Conservation (phyloP, 2,797 vertebrate species). For the Siniperca scherzeri region DNA sequence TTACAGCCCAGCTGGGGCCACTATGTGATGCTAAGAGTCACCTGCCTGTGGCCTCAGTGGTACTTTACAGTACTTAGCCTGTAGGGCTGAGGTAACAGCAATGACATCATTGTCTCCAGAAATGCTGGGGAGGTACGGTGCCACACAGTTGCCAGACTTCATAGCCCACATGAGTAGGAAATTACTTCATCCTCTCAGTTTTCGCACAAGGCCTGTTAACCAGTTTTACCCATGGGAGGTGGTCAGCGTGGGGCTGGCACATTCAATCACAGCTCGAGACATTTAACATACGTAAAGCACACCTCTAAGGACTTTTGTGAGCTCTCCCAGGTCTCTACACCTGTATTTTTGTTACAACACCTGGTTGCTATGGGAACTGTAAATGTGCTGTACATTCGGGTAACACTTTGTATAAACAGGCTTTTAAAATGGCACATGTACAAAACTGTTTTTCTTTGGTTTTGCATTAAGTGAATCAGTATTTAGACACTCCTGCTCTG, state of each 20-base stretch:
- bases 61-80: conserved; percentile 79
- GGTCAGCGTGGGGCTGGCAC: conserved; percentile 68
- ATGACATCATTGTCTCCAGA: conserved; percentile 85
- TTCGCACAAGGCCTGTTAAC: conserved; percentile 75
- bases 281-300: conserved; percentile 49
- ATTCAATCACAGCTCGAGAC: conserved; percentile 54
- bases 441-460: conserved; percentile 1
- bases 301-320: conserved; percentile 45
- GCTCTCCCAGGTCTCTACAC: conserved; percentile 65
- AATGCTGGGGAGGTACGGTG: conserved; percentile 69
- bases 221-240: conserved; percentile 68
- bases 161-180: conserved; percentile 75
- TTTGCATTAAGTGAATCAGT: not conserved
- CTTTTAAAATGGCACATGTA: not conserved
- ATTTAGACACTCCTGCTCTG: not conserved
- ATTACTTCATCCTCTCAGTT: conserved; percentile 80
- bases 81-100: conserved; percentile 72
- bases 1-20: conserved; percentile 75
- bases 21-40: conserved; percentile 71
- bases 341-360: conserved; percentile 81
- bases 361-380: conserved; percentile 71
- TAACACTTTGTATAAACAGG: conserved; percentile 30
- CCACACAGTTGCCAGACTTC: conserved; percentile 80
- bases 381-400: conserved; percentile 32
- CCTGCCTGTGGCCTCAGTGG: conserved; percentile 77